Percentiles rank a stretch among this genome's conserved stretches.
phyloP scores from a whole-genome alignment of 2,797 vertebrate species.

The Oreortyx pictus region DNA sequence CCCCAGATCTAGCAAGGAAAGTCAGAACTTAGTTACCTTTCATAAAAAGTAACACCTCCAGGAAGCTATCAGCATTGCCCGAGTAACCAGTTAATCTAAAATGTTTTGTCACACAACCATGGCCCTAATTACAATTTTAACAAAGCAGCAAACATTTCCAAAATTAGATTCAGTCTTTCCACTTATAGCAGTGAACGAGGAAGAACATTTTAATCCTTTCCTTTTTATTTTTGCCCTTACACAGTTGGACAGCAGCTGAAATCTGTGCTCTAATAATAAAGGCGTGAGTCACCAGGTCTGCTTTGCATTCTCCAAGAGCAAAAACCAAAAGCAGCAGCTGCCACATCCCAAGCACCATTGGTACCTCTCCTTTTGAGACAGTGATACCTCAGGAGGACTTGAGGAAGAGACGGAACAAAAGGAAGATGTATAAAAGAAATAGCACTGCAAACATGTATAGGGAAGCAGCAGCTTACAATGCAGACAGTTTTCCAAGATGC shows the following conservation, averaged over 20 bases:
- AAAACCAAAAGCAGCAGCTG: not conserved
- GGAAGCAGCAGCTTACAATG: not conserved
- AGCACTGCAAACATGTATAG: not conserved
- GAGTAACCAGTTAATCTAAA: not conserved
- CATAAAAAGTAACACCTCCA: not conserved
- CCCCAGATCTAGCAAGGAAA: not conserved
- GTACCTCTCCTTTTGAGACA: not conserved
- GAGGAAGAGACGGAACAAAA: not conserved
- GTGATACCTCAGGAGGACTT: rapidly evolving
- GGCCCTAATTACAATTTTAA: not conserved
- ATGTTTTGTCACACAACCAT: not conserved
- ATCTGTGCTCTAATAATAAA: not conserved
- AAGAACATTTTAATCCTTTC: not conserved
- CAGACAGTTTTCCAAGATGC: not conserved
- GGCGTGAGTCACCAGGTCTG: not conserved
- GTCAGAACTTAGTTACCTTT: not conserved
- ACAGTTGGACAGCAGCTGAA: not conserved
- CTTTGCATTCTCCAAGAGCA: not conserved
- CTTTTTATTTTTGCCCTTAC: not conserved
- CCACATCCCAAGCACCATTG: not conserved
- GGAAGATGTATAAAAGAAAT: not conserved
- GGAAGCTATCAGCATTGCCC: not conserved
- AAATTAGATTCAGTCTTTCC: not conserved
- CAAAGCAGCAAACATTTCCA: not conserved
- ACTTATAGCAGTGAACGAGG: not conserved